A percentile compares a stretch with the other conserved stretches of the same genome.
phyloP scores from a whole-genome alignment of 2,113 vertebrate genomes.

The Felis chaus region DNA sequence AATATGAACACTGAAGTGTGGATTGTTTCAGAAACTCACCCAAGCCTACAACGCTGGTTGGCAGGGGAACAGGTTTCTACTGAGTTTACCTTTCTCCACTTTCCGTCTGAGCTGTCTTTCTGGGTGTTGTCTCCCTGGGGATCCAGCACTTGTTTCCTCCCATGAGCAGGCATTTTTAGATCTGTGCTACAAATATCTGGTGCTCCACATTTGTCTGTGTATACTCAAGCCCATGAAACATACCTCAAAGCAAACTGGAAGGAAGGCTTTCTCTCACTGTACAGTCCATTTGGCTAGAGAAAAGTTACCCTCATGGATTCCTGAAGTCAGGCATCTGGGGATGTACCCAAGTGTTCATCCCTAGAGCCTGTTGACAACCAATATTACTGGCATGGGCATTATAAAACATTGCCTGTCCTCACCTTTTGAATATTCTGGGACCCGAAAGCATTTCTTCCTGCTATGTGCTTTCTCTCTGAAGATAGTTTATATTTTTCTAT shows the following conservation, averaged over 20 bases:
- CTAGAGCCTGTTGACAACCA: background rate
- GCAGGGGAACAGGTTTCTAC: background rate
- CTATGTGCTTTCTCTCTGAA: background rate
- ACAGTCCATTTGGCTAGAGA: background rate
- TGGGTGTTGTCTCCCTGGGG: background rate
- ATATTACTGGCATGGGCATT: background rate
- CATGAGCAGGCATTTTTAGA: background rate
- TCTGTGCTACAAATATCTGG: background rate
- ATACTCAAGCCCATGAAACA: background rate
- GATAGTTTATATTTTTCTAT: background rate
- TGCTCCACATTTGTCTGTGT: background rate
- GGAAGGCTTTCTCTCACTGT: background rate
- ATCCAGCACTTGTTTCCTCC: background rate
- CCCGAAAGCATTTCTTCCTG: background rate
- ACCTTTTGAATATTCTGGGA: background rate
- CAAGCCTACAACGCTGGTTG: no score
- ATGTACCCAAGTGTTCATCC: background rate
- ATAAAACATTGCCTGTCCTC: background rate
- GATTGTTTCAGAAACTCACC: background rate
- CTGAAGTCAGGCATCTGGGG: background rate
- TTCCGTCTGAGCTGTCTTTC: background rate
- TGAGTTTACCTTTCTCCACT: background rate
- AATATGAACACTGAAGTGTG: background rate
- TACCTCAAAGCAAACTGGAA: background rate
- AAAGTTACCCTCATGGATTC: background rate